phyloP scores from a whole-genome alignment of 2,113 vertebrate species.

The Cygnus atratus region DNA sequence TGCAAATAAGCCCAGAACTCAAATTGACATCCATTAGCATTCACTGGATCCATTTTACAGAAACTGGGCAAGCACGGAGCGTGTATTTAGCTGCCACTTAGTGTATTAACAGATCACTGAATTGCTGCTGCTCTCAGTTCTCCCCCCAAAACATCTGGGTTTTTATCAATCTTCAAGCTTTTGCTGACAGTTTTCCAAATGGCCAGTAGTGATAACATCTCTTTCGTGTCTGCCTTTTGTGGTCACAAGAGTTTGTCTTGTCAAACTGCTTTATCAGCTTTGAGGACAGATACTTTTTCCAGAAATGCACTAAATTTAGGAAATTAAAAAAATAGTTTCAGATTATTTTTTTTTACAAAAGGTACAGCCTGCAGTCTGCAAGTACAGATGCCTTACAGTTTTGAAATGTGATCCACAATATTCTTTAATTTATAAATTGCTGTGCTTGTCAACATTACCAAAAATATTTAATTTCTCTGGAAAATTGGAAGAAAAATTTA shows the following conservation, averaged over 20 bases:
- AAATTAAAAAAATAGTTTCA: neutral
- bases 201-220: no score
- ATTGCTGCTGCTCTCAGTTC: no score
- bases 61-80: neutral
- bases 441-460: constrained; percentile 20
- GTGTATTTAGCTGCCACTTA: neutral
- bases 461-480: constrained; percentile 5
- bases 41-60: neutral
- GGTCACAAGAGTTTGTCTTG: neutral
- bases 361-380: constrained; percentile 26
- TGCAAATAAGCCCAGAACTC: neutral
- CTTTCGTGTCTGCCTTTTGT: neutral
- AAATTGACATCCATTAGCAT: no score
- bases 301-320: neutral
- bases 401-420: neutral
- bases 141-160: neutral
- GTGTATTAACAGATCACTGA: no score
- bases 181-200: neutral
- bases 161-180: neutral
- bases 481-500: constrained; percentile 11
- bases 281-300: constrained; percentile 57
- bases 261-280: constrained; percentile 70
- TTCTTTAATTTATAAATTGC: neutral
- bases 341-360: constrained; percentile 26
- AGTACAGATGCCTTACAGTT: neutral